phyloP scores from a whole-genome alignment of 2,797 vertebrate species.

The Molossus alvarezi region DNA sequence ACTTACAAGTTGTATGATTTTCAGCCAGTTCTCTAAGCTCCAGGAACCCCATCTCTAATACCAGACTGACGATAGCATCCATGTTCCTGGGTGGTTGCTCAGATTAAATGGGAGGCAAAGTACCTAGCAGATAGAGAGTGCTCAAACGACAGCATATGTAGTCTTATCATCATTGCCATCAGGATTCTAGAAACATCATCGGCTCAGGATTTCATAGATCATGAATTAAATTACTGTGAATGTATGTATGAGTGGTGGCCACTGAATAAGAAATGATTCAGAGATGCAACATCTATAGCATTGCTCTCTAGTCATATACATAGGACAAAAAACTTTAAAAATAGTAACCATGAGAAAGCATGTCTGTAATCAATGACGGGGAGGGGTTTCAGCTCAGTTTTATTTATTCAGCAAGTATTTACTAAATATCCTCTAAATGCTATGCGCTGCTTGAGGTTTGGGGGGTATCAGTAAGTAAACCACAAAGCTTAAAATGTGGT shows the following conservation, averaged over 20 bases:
- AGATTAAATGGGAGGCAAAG: neutral
- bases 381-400: neutral
- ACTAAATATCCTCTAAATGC: neutral
- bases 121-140: neutral
- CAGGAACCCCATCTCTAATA: neutral
- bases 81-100: neutral
- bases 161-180: neutral
- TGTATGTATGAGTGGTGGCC: neutral
- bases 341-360: neutral
- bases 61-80: neutral
- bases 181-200: neutral
- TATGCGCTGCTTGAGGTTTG: neutral
- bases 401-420: neutral
- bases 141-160: neutral
- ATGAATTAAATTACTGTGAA: neutral
- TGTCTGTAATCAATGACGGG: neutral
- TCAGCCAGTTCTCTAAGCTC: neutral
- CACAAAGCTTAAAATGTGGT: neutral
- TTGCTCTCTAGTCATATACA: neutral
- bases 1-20: neutral
- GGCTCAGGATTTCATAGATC: neutral
- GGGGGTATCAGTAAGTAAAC: neutral
- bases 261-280: neutral
- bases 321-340: neutral
- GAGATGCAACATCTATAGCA: neutral